Evolutionary conservation across 1,140 invertebrate genomes (phyloP).

Genomic region (Chrysoperla carnea): DNA sequence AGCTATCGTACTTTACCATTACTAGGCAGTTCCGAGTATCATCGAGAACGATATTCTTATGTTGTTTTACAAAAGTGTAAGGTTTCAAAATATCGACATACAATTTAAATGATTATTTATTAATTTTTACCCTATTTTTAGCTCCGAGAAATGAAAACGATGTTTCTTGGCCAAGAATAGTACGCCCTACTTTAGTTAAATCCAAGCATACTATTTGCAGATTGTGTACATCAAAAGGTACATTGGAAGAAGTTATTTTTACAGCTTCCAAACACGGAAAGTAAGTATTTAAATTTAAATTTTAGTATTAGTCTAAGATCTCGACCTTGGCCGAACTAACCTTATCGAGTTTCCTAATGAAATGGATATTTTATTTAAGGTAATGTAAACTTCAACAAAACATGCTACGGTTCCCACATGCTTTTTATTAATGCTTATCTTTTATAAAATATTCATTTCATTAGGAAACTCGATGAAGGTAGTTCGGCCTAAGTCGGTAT

Average conservation of each 20-base stretch:
- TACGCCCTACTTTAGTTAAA: constrained; percentile 42
- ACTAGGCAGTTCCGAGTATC: constrained; percentile 18
- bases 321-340: no score
- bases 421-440: no score
- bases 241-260: constrained; percentile 59
- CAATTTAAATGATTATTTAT: no score
- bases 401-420: no score
- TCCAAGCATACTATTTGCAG: constrained; percentile 57
- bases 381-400: no score
- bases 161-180: constrained; percentile 57
- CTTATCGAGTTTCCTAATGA: no score
- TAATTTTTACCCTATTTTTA: no score
- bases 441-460: no score
- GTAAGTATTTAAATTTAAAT: constrained; percentile 21
- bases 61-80: constrained; percentile 62
- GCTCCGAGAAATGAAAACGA: constrained; percentile 24
- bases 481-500: no score
- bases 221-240: constrained; percentile 54
- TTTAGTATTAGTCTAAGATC: constrained; percentile 7
- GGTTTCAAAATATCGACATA: constrained; percentile 5
- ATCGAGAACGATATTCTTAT: constrained; percentile 46
- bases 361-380: no score
- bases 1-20: constrained; percentile 38
- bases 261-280: constrained; percentile 55
- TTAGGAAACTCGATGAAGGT: no score